A percentile compares a stretch with the other conserved stretches of the same genome.
These are phyloP conservation scores for Gastrophysa polygoni DNA, from an alignment of 2,888 invertebrate species.

Conservation along the genomic window DNA sequence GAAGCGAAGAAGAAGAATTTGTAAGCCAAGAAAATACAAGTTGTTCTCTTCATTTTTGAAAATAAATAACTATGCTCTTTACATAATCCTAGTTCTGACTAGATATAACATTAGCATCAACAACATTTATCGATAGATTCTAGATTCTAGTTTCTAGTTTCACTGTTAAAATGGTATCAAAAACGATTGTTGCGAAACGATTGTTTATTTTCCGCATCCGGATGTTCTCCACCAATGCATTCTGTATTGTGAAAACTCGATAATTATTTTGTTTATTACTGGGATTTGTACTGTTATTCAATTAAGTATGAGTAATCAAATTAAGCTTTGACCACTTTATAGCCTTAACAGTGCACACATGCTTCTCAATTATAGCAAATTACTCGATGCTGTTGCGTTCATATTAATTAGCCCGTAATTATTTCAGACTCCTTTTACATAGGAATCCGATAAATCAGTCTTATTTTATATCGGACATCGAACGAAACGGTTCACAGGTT, in stretches of 20 bases:
- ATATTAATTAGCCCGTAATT: constrained; percentile 33
- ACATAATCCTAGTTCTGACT: too few relatives aligned
- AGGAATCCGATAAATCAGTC: constrained; percentile 30
- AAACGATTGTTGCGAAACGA: too few relatives aligned
- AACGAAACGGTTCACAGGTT: constrained; percentile 20
- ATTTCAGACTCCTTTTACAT: constrained; percentile 20
- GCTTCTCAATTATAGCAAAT: constrained; percentile 31
- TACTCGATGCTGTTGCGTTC: constrained; percentile 28
- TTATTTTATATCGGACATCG: constrained; percentile 26
- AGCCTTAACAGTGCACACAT: constrained; percentile 30
- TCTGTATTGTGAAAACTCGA: constrained; percentile 30
- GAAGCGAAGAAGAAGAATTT: too few relatives aligned
- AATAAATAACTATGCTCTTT: too few relatives aligned
- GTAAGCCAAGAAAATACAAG: too few relatives aligned
- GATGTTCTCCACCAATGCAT: constrained; percentile 19
- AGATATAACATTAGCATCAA: too few relatives aligned
- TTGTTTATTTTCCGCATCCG: background rate
- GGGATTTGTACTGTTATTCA: constrained; percentile 43
- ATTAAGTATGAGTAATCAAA: constrained; percentile 45
- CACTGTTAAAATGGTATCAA: too few relatives aligned
- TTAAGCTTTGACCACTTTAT: constrained; percentile 34
- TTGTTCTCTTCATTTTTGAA: too few relatives aligned
- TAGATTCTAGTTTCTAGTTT: too few relatives aligned
- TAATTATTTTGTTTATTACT: constrained; percentile 45
- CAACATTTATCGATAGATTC: too few relatives aligned